Evolutionary conservation across 2,888 invertebrate species (phyloP), one percentile per base, ranked within the genome.

Genomic region (Drosophila flavopinicola): DNA sequence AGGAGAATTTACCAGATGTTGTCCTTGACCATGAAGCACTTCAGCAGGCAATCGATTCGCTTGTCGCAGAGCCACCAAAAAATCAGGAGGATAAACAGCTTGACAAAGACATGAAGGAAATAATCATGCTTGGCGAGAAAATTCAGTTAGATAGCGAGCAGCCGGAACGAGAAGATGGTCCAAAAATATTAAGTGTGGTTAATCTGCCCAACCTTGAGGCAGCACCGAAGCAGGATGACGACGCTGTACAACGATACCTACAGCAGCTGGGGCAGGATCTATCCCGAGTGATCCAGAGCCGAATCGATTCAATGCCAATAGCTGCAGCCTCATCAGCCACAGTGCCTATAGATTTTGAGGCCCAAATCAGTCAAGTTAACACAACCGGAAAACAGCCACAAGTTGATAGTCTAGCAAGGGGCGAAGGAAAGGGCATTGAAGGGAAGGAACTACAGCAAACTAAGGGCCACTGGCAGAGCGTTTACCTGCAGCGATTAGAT

Each of bases 381-480:
- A n/a, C n/a, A n/a, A 9, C 30, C 20, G n/a, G 37, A 15, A 10
- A 20, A 3, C 10, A 33, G 17, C 7, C 3, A 6, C n/a, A n/a
- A 42, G 9, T 9, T 15, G 33, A 5, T 2, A 15, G n/a, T n/a
- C n/a, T n/a, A n/a, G n/a, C 0, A 6, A 4, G 6, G 3, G 29
- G 7, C 10, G 29, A n/a, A 0, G 10, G 29, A 2, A n/a, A 0
- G 3, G 1, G 11, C 3, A 3, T 1, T 3, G n/a, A n/a, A n/a
- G 6, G 11, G 0, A n/a, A 13, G 1, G 5, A 20, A 30, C 0
- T 1, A 1, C 3, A 27, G 4, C 3, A 3, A 1, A 10, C 3
- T 0, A 1, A 3, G 6, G 39, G 9, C 1, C 66, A 93, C 9
- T 75, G 65, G 65, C 45, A 61, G 13, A 51, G 11, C 10, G 45